Percentiles rank a stretch among this genome's conserved stretches.
Evolutionary conservation across 2,113 vertebrate genomes (phyloP).

Genomic region (Lepisosteus oculatus): DNA sequence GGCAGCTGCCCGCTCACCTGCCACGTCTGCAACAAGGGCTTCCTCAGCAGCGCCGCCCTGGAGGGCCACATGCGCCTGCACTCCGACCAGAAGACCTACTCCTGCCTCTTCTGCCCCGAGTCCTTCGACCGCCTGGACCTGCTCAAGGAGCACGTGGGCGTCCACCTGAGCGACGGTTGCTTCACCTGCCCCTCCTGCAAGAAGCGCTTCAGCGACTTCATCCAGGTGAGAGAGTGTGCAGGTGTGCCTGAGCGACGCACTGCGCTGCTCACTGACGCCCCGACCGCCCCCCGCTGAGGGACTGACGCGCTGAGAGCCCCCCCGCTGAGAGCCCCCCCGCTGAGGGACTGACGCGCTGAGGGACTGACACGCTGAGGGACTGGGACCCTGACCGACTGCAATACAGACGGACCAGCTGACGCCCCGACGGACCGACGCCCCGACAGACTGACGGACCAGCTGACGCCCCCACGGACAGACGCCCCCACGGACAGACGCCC

Average conservation of each 20-base stretch:
- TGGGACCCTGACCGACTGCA: too few relatives aligned
- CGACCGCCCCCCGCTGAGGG: neutral
- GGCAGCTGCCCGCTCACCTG: constrained; percentile 83
- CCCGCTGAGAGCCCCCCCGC: too few relatives aligned
- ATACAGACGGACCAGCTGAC: too few relatives aligned
- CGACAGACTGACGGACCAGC: too few relatives aligned
- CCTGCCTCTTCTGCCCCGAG: constrained; percentile 88
- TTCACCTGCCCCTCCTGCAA: constrained; percentile 94
- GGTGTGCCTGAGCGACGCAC: too few relatives aligned
- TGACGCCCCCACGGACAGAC: too few relatives aligned
- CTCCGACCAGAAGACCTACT: constrained; percentile 87
- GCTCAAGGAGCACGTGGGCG: constrained; percentile 86
- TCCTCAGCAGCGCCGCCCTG: constrained; percentile 76
- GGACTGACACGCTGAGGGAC: too few relatives aligned
- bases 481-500: too few relatives aligned
- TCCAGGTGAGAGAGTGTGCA: constrained; percentile 74
- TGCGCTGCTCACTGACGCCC: neutral
- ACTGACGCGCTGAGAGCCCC: neutral
- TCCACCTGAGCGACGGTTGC: constrained; percentile 82
- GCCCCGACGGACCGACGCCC: too few relatives aligned
- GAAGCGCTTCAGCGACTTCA: constrained; percentile 91
- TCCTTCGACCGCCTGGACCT: constrained; percentile 89
- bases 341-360: too few relatives aligned
- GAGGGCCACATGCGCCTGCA: constrained; percentile 93
- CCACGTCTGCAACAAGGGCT: constrained; percentile 92